A percentile compares a stretch with the other conserved stretches of the same genome.
Conservation (phyloP, 2,888 invertebrate genomes). For the Argyresthia goedartella region DNA sequence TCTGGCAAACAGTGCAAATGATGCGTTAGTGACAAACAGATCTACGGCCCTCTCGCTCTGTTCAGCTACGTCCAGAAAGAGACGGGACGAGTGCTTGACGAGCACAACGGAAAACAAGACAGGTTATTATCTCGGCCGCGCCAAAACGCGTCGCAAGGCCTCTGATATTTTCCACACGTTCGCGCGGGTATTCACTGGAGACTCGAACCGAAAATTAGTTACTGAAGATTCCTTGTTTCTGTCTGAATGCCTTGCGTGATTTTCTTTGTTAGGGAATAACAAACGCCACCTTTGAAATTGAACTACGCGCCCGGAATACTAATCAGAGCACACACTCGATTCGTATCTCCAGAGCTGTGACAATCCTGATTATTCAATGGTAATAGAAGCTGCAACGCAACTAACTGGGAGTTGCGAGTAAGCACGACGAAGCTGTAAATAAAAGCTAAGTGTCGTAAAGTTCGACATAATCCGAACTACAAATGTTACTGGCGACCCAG, state of each 20-base stretch:
- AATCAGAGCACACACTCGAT: constrained; percentile 28
- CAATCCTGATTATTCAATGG: neutral
- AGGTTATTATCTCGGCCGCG: constrained; percentile 63
- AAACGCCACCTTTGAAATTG: constrained; percentile 62
- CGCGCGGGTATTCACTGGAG: constrained; percentile 61
- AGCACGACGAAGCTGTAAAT: neutral
- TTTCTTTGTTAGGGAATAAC: constrained; percentile 65
- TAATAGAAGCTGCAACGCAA: neutral
- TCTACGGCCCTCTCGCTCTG: constrained; percentile 32
- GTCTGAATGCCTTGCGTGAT: constrained; percentile 58
- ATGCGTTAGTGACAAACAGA: constrained; percentile 62
- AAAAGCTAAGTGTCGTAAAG: neutral
- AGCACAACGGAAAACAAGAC: constrained; percentile 57
- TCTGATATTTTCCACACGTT: constrained; percentile 68
- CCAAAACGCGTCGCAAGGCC: constrained; percentile 53
- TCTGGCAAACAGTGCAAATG: constrained; percentile 65
- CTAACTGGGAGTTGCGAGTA: neutral
- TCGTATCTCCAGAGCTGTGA: constrained; percentile 9
- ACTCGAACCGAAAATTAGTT: constrained; percentile 67
- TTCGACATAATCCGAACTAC: constrained; percentile 13
- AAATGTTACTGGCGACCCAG: neutral
- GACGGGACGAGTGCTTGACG: constrained; percentile 35
- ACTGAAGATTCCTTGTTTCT: constrained; percentile 63
- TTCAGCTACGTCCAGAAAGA: constrained; percentile 24
- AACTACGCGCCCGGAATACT: constrained; percentile 52